Base-by-base conservation (phyloP, 2,888 invertebrate genomes). In the Cheilosia urbana region DNA sequence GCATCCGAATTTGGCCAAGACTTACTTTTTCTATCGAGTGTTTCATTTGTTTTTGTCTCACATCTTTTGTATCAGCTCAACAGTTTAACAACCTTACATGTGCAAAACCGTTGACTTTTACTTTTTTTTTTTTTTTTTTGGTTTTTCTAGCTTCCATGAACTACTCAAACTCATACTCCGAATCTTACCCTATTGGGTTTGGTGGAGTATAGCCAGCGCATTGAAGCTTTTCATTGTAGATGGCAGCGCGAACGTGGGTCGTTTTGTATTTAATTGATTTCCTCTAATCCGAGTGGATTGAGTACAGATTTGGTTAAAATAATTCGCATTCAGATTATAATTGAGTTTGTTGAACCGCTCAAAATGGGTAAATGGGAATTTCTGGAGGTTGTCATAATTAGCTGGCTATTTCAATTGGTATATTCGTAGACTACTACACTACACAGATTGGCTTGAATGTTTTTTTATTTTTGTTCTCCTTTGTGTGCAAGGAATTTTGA, bases 61-160 rank as follows among this genome's bases (percentile, higher is more conserved):
- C 30, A 19, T 47, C 11, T 40, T 15, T 19, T 58, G 19, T 58
- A 7, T 58, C 45, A 37, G 37, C 47, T 57, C 47, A 47, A 37
- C 49, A 60, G 76, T 77, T 77, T 77, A 77, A 53, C 76, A 68
- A 77, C 77, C 77, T 77, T 77, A 53, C 77, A 53, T 69, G 60
- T 53, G 51, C 77, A 62, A 69, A 77, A 69, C 19, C 60, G 55
- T 69, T 68, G 62, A 62, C 77, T 68, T 77, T 77, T 77, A 69
- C 78, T 78, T 78, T 77, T 76, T 40, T 17, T 19, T 27, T 30
- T 68, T 42, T 11, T 30, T n/a, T 17, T 2, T 17, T n/a, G n/a
- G 24, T 24, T 24, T 17, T 21, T 27, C 57, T 53, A 2, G 19
- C 17, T 21, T 51, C 17, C 53, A 37, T 42, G 62, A 34, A 21